A percentile compares a stretch with the other conserved stretches of the same genome.
Evolutionary conservation across 2,113 vertebrate genomes (phyloP).

Genomic region (Anolis carolinensis): DNA sequence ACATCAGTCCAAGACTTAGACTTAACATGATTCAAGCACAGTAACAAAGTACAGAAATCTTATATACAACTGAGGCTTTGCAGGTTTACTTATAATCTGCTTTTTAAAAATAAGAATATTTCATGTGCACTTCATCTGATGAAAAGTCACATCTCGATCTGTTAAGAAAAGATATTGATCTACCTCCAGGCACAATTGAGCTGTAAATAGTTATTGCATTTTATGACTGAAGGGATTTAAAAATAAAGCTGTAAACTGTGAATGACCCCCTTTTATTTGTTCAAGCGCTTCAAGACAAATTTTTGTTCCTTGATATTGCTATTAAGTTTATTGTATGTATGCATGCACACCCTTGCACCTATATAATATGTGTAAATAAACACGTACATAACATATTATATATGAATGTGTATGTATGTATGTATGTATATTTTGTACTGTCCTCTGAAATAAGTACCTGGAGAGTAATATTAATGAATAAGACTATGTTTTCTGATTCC

Average conservation of each 20-base stretch:
- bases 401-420: not conserved
- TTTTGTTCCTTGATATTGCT: not conserved
- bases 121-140: not conserved
- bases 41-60: not conserved
- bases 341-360: not conserved
- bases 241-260: not conserved
- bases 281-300: not conserved
- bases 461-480: too few species aligned
- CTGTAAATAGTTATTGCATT: not conserved
- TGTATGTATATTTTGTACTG: too few species aligned
- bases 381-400: not conserved
- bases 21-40: not conserved
- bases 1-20: not conserved
- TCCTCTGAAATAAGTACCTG: too few species aligned
- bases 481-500: too few species aligned
- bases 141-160: not conserved
- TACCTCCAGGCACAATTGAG: not conserved
- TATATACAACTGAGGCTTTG: not conserved
- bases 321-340: not conserved
- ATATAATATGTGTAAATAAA: not conserved
- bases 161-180: not conserved
- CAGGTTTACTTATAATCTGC: too few species aligned
- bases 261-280: not conserved
- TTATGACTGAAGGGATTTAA: not conserved
- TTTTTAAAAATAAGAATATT: not conserved